Evolutionary conservation across 1,140 invertebrate species (phyloP).

Genomic region (Panagrolaimus sp.): DNA sequence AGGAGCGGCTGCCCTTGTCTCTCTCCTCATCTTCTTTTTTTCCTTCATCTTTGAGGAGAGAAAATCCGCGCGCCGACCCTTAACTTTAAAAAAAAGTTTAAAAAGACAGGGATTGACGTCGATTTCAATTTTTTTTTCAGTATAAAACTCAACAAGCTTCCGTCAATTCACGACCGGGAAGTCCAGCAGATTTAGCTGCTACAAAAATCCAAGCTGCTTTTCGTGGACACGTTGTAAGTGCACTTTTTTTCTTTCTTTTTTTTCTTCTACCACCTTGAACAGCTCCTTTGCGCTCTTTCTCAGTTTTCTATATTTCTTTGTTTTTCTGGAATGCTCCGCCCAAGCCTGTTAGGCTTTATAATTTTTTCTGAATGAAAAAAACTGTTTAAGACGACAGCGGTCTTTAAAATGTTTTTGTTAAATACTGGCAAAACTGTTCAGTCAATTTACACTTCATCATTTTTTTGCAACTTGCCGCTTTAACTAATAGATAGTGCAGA

Average conservation of each 20-base stretch:
- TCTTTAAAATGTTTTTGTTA: background rate
- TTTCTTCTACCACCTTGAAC: background rate
- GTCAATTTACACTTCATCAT: background rate
- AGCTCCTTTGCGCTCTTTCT: too few species aligned
- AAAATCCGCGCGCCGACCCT: constrained; percentile 3
- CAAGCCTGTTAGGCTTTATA: background rate
- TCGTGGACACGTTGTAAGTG: constrained; percentile 38
- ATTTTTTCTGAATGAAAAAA: background rate
- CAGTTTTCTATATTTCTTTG: background rate
- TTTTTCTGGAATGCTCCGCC: background rate
- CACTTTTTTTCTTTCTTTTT: constrained; percentile 13
- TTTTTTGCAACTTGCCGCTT: background rate
- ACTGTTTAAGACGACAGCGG: background rate
- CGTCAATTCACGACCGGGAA: constrained; percentile 12
- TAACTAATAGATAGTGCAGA: too few species aligned
- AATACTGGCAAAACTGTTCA: background rate
- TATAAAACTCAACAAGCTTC: constrained; percentile 10
- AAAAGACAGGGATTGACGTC: background rate
- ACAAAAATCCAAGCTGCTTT: constrained; percentile 57
- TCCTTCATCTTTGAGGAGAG: background rate
- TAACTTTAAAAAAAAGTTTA: constrained; percentile 13
- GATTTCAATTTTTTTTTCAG: constrained; percentile 10
- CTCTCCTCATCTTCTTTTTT: too few species aligned
- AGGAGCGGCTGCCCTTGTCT: background rate
- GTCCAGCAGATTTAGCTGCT: constrained; percentile 44